These are phyloP conservation scores for Pelobates cultripes DNA, from an alignment of 2,797 vertebrate genomes.

Conservation along the genomic window DNA sequence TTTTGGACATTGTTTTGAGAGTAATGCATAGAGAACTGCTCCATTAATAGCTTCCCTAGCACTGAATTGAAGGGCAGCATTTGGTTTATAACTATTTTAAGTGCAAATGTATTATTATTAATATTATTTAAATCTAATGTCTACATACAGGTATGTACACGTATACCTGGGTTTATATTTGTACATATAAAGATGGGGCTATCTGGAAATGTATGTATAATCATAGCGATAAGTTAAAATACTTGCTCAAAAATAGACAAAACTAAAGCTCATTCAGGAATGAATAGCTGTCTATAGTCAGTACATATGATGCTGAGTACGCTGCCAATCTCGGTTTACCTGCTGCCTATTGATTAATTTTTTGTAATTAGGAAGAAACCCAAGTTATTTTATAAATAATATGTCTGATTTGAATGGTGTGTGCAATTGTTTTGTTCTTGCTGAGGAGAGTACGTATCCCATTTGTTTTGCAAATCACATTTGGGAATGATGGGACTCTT, in stretches of 20 bases:
- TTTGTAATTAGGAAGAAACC: constrained; percentile 37
- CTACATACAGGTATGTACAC: neutral
- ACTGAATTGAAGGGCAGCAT: neutral
- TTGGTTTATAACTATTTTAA: constrained; percentile 18
- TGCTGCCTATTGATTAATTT: constrained; percentile 6
- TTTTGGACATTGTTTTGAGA: neutral
- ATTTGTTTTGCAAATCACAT: too few relatives aligned
- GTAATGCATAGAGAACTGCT: neutral
- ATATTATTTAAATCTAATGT: neutral
- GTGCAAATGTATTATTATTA: neutral
- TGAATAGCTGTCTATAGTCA: neutral
- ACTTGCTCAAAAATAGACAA: neutral
- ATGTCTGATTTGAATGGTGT: constrained; percentile 19
- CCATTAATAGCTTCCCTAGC: neutral
- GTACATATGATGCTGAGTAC: neutral
- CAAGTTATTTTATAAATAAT: constrained; percentile 38
- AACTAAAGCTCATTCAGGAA: neutral
- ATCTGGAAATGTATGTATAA: neutral
- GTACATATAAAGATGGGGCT: neutral
- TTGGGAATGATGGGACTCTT: too few relatives aligned
- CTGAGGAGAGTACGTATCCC: too few relatives aligned
- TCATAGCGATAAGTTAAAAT: neutral
- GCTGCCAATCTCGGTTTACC: neutral
- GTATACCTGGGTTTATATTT: constrained; percentile 3
- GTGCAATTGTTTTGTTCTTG: neutral